Conservation (phyloP, 2,797 vertebrate species). For the Enteromius argenteus region DNA sequence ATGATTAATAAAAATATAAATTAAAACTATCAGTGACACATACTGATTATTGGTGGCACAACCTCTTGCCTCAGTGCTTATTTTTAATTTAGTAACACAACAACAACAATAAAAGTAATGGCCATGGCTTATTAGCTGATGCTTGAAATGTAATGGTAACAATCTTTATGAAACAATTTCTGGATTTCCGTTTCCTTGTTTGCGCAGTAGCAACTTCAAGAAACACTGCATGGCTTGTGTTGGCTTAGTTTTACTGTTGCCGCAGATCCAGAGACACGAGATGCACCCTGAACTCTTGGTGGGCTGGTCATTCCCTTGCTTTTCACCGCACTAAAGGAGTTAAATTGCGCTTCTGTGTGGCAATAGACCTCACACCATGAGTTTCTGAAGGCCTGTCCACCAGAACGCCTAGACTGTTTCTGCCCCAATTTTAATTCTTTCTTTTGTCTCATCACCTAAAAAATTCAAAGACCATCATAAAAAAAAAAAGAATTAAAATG, state of each 20-base stretch:
- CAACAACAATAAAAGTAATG: background rate
- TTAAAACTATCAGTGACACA: background rate
- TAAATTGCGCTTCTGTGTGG: slow-evolving; percentile 62
- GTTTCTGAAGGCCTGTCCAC: slow-evolving; percentile 67
- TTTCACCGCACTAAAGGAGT: slow-evolving; percentile 71
- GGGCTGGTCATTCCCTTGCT: slow-evolving; percentile 78
- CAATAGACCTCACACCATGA: slow-evolving; percentile 66
- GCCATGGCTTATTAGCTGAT: background rate
- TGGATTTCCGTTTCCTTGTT: slow-evolving; percentile 19
- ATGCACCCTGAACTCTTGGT: slow-evolving; percentile 52
- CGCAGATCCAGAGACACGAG: slow-evolving; percentile 27
- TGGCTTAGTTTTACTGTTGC: slow-evolving; percentile 21
- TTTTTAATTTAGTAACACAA: background rate
- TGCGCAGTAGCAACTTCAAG: slow-evolving; percentile 11
- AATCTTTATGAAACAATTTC: slow-evolving; percentile 1
- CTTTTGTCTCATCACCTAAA: slow-evolving; percentile 51
- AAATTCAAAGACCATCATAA: slow-evolving; percentile 49
- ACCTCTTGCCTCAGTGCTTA: background rate
- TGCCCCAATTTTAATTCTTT: slow-evolving; percentile 68
- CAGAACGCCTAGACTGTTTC: slow-evolving; percentile 67
- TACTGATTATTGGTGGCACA: slow-evolving; percentile 3
- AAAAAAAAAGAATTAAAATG: slow-evolving; percentile 72
- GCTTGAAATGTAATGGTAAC: background rate
- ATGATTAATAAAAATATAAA: background rate
- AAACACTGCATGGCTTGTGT: slow-evolving; percentile 38